These are phyloP conservation scores for Polymixis lichenea DNA, from an alignment of 2,888 invertebrate genomes.

Conservation along the genomic window DNA sequence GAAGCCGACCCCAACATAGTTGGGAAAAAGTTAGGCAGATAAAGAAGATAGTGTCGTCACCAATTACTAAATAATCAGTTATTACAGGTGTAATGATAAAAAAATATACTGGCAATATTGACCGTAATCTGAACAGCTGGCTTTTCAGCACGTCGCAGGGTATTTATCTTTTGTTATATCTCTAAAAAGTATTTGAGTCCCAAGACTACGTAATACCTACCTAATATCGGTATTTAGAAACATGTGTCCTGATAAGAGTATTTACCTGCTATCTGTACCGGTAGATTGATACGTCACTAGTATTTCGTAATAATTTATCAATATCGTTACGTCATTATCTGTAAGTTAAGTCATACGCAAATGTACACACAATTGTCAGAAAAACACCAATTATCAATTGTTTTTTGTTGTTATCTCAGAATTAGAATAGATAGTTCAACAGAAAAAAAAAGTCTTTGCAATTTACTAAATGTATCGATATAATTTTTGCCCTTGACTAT, in stretches of 20 bases:
- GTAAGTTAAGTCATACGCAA: not conserved
- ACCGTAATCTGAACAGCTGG: conserved; percentile 4
- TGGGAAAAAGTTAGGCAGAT: too few relatives aligned
- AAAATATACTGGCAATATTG: conserved; percentile 4
- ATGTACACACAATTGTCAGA: not conserved
- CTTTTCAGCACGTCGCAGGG: conserved; percentile 31
- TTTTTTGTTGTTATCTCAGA: not conserved
- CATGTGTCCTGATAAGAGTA: conserved; percentile 33
- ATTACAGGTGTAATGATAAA: conserved; percentile 5
- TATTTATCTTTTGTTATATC: conserved; percentile 31
- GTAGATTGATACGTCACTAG: not conserved
- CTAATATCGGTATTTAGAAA: conserved; percentile 15
- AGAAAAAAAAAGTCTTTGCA: not conserved
- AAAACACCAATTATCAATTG: not conserved
- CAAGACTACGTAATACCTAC: conserved; percentile 3
- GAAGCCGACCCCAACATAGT: too few relatives aligned
- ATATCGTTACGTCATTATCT: conserved; percentile 15
- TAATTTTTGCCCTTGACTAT: not conserved
- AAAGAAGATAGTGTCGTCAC: not conserved
- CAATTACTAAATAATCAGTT: not conserved
- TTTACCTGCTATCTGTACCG: not conserved
- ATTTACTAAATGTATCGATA: not conserved
- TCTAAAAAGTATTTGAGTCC: conserved; percentile 1
- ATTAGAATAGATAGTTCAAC: not conserved
- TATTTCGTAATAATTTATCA: conserved; percentile 18